Evolutionary conservation across 2,113 vertebrate genomes (phyloP), one percentile per base, ranked within the genome.

Genomic region (Gnathonemus echidnorhynchus): DNA sequence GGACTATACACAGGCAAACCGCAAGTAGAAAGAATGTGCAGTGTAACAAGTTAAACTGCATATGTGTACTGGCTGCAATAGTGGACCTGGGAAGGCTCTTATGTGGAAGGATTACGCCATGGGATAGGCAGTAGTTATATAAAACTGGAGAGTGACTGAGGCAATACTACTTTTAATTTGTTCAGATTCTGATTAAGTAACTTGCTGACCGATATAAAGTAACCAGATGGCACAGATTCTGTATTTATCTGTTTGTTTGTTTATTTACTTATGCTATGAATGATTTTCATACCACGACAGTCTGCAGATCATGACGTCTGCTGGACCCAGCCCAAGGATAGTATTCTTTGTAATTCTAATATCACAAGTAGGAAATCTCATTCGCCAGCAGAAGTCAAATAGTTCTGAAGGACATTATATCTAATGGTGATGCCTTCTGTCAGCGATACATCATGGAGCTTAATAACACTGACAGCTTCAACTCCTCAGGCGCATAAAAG

Each of bases 381-480:
- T 35, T 70, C 62, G 3, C 3, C 8, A 9, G 24, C 27, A 70
- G 62, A 31, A 70, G 66, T 31, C 66, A 74, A 35, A n/a, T 27
- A 11, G 27, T 74, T 74, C 66, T 15, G 66, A 74, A 70, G 8
- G 62, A 70, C n/a, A 31, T 70, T 70, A 11, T n/a, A 66, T 70
- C 66, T 70, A 35, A 31, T 74, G 66, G 27, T 15, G 11, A 35
- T 74, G n/a, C 11, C 66, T 74, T 74, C 66, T 35, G 66, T 74
- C 31, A 74, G 66, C 1, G n/a, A 35, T 15, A 4, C 66, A 74
- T 35, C n/a, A 70, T 27, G 10, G 9, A n/a, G 62, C 62, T 31
- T 70, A 11, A 70, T 70, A 27, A 91, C 50, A 90, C 89, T 90
- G 86, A n/a, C 48, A 89, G 45, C 39, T 88, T 89, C 89, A 88